Base-by-base conservation (phyloP, 1,140 invertebrate genomes). In the Tetramorium alpestre region DNA sequence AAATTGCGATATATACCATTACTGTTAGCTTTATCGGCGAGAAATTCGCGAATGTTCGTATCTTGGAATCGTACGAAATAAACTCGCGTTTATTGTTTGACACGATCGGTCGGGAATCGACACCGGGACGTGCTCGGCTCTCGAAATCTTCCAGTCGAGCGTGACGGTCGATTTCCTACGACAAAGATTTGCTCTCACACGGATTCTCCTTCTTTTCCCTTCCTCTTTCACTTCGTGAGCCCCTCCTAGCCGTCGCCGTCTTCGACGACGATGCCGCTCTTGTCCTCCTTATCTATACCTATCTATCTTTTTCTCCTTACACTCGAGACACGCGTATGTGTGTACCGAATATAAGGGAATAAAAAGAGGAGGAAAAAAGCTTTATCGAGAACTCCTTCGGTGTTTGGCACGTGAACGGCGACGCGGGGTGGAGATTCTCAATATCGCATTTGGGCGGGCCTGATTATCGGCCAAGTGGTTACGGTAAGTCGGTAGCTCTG, bases 171-270 rank as follows among this genome's bases (percentile, higher is more conserved):
- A 92, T 92, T 92, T 92, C 91, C 91, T 92, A 91, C 91, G 91
- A 92, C 91, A 92, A 92, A 92, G 91, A 92, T 92, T 92, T 92
- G 91, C 91, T 92, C 91, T 92, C 88, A 92, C 88, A 89, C 88
- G 91, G 85, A 82, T 81, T 84, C 25, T 60, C 58, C 65, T 70
- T 44, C 81, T 58, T 54, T 22, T 62, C 41, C 28, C 81, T 28
- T 25, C 44, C 62, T 10, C 13, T 49, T 72, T 87, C 60, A 60
- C 22, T 33, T 64, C 44, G 28, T 73, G 25, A 22, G n/a, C 60
- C 62, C 16, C 54, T 16, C 33, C 44, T 41, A 7, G 10, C 49
- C 22, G 18, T 13, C 56, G 49, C 49, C 47, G 28, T 1, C 41
- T 41, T 22, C 11, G 11, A 16, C 75, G 28, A 64, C 56, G 56